Percentiles rank a stretch among this genome's conserved stretches.
phyloP scores from a whole-genome alignment of 2,113 vertebrate genomes.

The Muntiacus muntjak region DNA sequence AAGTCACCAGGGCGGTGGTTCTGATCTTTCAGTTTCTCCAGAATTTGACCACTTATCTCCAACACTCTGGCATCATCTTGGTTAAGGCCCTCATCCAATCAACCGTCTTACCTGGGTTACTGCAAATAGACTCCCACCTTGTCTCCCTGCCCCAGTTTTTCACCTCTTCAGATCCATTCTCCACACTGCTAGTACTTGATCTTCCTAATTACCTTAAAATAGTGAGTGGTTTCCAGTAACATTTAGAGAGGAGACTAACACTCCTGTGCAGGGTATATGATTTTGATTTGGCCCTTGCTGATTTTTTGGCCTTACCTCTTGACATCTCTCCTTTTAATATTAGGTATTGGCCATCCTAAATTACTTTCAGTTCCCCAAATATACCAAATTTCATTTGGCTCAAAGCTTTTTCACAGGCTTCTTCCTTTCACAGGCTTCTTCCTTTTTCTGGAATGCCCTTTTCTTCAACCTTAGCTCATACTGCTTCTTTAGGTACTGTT shows the following conservation, averaged over 20 bases:
- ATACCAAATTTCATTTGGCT: not conserved
- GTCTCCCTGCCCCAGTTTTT: not conserved
- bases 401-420: not conserved
- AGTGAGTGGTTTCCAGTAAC: not conserved
- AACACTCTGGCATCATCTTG: not conserved
- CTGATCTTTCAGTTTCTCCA: not conserved
- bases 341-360: not conserved
- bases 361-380: not conserved
- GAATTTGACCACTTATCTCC: not conserved
- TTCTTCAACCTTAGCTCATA: not conserved
- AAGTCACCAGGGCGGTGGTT: not conserved
- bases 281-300: not conserved
- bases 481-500: not conserved
- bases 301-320: not conserved
- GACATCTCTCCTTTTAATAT: not conserved
- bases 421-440: not conserved
- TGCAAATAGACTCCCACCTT: not conserved
- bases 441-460: not conserved
- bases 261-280: not conserved
- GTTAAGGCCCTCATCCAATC: not conserved
- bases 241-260: not conserved
- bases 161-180: not conserved
- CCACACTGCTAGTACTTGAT: not conserved
- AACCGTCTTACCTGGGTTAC: not conserved
- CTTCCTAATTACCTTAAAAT: not conserved